Evolutionary conservation across 2,113 vertebrate genomes (phyloP).

Genomic region (Zingel zingel): DNA sequence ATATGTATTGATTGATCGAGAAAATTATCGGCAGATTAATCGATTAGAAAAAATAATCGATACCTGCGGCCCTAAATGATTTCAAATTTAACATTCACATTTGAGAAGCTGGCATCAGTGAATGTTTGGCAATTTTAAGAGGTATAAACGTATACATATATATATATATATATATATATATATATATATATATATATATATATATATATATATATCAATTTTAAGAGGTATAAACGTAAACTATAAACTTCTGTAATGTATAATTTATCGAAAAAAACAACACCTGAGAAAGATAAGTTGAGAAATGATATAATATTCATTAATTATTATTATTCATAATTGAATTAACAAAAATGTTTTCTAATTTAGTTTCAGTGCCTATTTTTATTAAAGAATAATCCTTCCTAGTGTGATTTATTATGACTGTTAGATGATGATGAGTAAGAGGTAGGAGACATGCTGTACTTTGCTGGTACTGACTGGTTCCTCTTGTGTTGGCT

Average conservation of each 20-base stretch:
- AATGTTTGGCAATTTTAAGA: neutral
- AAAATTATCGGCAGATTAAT: neutral
- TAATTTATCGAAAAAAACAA: neutral
- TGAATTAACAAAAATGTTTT: conserved; percentile 8
- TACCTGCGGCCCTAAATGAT: neutral
- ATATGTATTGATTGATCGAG: neutral
- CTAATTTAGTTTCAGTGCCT: neutral
- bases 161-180: too few species aligned
- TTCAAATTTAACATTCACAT: neutral
- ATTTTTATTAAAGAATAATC: conserved; percentile 35
- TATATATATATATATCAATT: too few species aligned
- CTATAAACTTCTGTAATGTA: too few species aligned
- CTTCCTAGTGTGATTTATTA: conserved; percentile 54
- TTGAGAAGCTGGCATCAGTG: neutral
- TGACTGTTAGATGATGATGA: conserved; percentile 60
- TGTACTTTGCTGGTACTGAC: conserved; percentile 73
- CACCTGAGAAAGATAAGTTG: neutral
- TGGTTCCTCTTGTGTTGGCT: conserved; percentile 72
- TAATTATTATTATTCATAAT: neutral
- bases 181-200: too few species aligned
- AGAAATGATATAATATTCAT: neutral
- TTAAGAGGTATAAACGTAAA: neutral
- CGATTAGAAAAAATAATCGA: neutral
- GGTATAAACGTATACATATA: too few species aligned
- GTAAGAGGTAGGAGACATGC: conserved; percentile 71